A percentile compares a stretch with the other conserved stretches of the same genome.
Conservation (phyloP, 2,113 vertebrate genomes). For the Corythornis madagascariensis region DNA sequence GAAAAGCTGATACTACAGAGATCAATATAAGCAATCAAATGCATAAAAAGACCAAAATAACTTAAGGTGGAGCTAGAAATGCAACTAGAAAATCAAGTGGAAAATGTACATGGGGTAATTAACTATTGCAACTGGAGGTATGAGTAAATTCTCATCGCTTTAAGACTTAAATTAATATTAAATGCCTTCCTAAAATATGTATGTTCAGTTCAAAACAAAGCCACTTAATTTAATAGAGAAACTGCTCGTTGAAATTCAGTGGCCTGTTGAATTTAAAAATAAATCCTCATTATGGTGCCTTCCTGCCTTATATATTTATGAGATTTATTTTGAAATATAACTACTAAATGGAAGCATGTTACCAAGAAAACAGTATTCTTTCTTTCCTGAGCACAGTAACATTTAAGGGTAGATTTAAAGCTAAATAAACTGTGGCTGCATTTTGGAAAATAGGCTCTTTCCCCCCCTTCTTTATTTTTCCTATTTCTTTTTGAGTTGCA, state of each 20-base stretch:
- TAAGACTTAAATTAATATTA: constrained; percentile 54
- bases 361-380: background rate
- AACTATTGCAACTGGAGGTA: constrained; percentile 45
- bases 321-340: constrained; percentile 7
- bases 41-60: constrained; percentile 57
- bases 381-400: background rate
- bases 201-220: constrained; percentile 48
- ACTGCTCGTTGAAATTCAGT: constrained; percentile 18
- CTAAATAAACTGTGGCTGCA: constrained; percentile 18
- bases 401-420: constrained; percentile 23
- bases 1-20: constrained; percentile 55
- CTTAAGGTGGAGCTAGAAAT: constrained; percentile 57
- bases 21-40: constrained; percentile 61
- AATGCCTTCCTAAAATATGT: constrained; percentile 33
- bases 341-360: background rate
- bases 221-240: constrained; percentile 25
- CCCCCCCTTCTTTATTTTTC: background rate
- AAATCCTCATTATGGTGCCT: constrained; percentile 31
- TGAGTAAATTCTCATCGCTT: constrained; percentile 32
- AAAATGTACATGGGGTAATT: constrained; percentile 51
- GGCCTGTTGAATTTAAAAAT: constrained; percentile 45
- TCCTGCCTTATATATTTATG: constrained; percentile 19
- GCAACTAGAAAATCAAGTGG: constrained; percentile 59
- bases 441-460: background rate
- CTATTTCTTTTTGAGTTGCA: constrained; percentile 25